Base-by-base conservation (phyloP, 92 coral and sea anemone genomes). In the Scolanthus callimorphus region DNA sequence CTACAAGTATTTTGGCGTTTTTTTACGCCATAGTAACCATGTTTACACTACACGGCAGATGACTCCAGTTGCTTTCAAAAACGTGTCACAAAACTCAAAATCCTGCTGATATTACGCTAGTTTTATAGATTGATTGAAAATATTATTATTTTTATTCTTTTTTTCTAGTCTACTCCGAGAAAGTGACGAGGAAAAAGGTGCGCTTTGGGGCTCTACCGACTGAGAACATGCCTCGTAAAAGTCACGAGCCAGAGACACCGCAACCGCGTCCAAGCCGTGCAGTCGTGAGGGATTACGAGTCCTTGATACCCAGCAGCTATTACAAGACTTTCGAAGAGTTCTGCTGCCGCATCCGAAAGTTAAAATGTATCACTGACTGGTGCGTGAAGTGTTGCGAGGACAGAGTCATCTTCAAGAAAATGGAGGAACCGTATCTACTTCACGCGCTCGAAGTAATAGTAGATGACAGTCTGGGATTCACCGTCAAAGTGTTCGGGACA, bases 391-490 rank as follows among this genome's bases (percentile, higher is more conserved):
- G 41, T 34, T 2, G 23, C 3, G 59, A 48, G 25, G 70, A 65
- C 44, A 49, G 59, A 57, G 67, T 63, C 17, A 57, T 76, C 20
- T 60, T 73, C 11, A 61, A 82, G 66, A 63, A 62, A 52, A 44
- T 39, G 57, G 24, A 38, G 30, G 65, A 65, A 17, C 78, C 73
- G 4, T 71, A 75, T 51, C 25, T 75, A 11, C 51, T 82, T 24
- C 89, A 83, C 43, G 51, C 44, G 56, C n/a, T 61, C 25, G 81
- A 76, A 68, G 39, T 77, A 39, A 46, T 76, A 17, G 69, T 76
- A 23, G 79, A 70, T 49, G 82, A 70, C 45, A 82, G 87, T 43
- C 86, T 62, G 12, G 74, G 66, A n/a, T 79, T 85, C 45, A 79
- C 68, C 31, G 76, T 73, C 27, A 65, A 72, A 65, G 76, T 65